phyloP scores from a whole-genome alignment of 2,113 vertebrate genomes.

The Takifugu flavidus region DNA sequence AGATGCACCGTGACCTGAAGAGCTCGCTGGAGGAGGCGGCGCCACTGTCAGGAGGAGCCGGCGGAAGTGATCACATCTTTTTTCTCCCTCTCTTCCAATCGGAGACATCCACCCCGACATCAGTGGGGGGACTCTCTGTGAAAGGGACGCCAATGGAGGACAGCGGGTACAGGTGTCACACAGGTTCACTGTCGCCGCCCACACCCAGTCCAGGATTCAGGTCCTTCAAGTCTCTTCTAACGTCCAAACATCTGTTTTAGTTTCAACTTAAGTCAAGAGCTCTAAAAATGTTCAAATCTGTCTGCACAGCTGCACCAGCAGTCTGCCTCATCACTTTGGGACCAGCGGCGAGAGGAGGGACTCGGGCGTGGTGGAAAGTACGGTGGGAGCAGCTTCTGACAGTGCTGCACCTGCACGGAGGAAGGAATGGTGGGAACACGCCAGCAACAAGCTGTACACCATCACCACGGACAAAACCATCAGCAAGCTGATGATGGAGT shows the following conservation, averaged over 20 bases:
- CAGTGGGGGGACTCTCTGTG: constrained; percentile 77
- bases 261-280: no score
- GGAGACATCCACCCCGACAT: constrained; percentile 86
- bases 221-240: constrained; percentile 8
- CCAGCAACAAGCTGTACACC: constrained; percentile 92
- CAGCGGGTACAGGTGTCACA: constrained; percentile 70
- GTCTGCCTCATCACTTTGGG: constrained; percentile 66
- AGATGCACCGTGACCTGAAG: constrained; percentile 94
- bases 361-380: constrained; percentile 31
- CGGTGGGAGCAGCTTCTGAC: constrained; percentile 77
- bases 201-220: constrained; percentile 65
- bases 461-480: constrained; percentile 93
- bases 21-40: constrained; percentile 76
- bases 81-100: constrained; percentile 90
- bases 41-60: constrained; percentile 51
- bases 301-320: constrained; percentile 48
- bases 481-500: constrained; percentile 92
- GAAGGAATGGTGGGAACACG: constrained; percentile 97
- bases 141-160: constrained; percentile 89
- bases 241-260: no score
- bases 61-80: constrained; percentile 75
- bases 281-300: background rate
- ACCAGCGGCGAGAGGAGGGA: constrained; percentile 69
- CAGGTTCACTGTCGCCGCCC: constrained; percentile 59
- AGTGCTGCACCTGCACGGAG: constrained; percentile 57